Percentiles rank a stretch among this genome's conserved stretches.
phyloP scores from a whole-genome alignment of 2,113 vertebrate genomes.

The Lamprologus callipterus region DNA sequence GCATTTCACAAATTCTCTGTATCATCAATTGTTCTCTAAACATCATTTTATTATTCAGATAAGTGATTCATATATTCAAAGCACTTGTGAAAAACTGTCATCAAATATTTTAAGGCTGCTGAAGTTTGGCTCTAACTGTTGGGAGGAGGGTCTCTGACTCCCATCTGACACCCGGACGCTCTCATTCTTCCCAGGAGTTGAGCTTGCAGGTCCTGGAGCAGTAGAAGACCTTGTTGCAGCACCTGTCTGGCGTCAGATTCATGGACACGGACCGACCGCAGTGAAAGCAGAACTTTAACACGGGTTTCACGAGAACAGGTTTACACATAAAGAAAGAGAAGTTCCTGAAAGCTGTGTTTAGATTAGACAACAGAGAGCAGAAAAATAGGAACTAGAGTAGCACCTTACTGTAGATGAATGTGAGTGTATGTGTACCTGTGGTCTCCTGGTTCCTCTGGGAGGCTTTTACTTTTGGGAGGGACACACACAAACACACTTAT shows the following conservation, averaged over 20 bases:
- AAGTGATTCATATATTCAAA: neutral
- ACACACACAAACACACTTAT: neutral
- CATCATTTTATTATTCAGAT: neutral
- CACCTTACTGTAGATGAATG: neutral
- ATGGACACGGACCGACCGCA: neutral
- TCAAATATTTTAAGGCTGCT: neutral
- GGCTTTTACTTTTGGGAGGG: neutral
- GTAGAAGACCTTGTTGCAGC: neutral
- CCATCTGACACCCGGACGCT: neutral
- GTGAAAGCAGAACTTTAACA: neutral
- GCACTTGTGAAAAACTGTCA: neutral
- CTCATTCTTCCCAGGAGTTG: neutral
- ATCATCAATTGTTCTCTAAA: neutral
- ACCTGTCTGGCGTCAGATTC: accelerated
- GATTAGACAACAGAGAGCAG: neutral
- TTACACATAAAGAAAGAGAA: neutral
- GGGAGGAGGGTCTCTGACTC: neutral
- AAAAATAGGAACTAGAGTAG: neutral
- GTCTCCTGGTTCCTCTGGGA: neutral
- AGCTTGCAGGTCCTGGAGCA: neutral
- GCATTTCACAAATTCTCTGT: neutral
- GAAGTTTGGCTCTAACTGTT: neutral
- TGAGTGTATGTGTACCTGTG: neutral
- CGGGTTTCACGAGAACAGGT: accelerated
- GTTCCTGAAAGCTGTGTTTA: neutral